Conservation (phyloP, 2,888 invertebrate species). For the Phortica okadai region DNA sequence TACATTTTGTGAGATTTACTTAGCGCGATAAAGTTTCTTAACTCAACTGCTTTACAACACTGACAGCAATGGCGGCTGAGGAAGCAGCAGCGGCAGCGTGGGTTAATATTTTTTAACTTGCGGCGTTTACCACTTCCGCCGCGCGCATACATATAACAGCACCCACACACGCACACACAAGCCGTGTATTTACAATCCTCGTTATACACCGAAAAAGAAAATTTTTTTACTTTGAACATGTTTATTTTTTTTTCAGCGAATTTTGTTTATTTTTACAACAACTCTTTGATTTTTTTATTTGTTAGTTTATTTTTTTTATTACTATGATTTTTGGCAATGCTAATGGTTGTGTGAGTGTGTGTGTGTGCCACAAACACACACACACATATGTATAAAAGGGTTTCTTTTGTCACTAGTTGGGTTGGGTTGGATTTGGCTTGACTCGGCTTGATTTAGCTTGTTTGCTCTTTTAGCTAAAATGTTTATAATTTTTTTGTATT, state of each 20-base stretch:
- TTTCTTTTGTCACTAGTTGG: constrained; percentile 9
- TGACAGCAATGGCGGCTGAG: not conserved
- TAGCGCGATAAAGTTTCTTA: constrained; percentile 58
- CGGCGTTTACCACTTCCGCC: constrained; percentile 63
- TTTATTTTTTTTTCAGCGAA: constrained; percentile 10
- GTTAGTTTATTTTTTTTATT: constrained; percentile 11
- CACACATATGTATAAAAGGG: not conserved
- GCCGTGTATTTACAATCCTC: not conserved
- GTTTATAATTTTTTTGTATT: not conserved
- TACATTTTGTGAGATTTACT: constrained; percentile 49
- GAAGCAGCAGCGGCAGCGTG: not conserved
- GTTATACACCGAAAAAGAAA: not conserved
- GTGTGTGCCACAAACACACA: not conserved
- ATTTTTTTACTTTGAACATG: constrained; percentile 11
- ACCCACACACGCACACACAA: constrained; percentile 1
- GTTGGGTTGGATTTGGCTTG: not conserved
- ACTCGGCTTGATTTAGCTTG: not conserved
- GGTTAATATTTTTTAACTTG: constrained; percentile 56
- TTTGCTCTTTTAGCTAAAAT: constrained; percentile 15
- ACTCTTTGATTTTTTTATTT: constrained; percentile 27
- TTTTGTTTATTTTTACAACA: constrained; percentile 17
- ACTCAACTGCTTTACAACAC: constrained; percentile 54
- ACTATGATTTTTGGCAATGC: constrained; percentile 18
- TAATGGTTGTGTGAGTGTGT: not conserved
- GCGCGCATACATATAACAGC: constrained; percentile 40